Evolutionary conservation across 30 jellyfish, hydroid and myxozoan genomes (phyloP), one percentile per base, ranked within the genome.

Genomic region (Catostylus mosaicus): DNA sequence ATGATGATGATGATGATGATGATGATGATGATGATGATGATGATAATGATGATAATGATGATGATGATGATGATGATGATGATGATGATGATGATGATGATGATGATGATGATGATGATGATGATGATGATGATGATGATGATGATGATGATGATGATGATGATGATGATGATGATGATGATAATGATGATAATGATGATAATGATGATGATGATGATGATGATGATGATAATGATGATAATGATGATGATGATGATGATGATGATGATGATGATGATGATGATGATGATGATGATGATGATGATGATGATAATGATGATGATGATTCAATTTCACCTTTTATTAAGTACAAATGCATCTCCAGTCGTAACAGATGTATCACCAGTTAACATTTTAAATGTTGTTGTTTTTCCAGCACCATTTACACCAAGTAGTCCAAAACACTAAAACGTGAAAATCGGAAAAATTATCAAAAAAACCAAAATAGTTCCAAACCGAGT

Each of bases 371-470:
- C 87, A 30, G 86, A 33, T 29, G 83, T 63, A 63, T 93, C 97
- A 22, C 98, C 97, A 52, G 98, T 93, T 46, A 93, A 54, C 98
- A 93, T 93, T 29, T 93, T 93, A 68, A 93, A 93, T 2, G 98
- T 93, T 26, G 83, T 93, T 5, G 95, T 93, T 35, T 93, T 93
- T 19, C 98, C 98, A 30, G 98, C 98, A 43, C 98, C 98, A 70
- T 93, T 93, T 45, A 93, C 97, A 57, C 98, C 98, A 60, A 93
- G 98, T 36, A 93, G 85, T 29, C 98, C 98, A 83, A 93, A 93
- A 51, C 98, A 93, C 98, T 93, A 27, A 50, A 50, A 5, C 6
- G 20, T 5, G 4, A 50, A 16, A 50, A 16, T 23, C 18, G 24
- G 24, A 50, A 18, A 0, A 50, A 16, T 2, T 10, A 50, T 50